phyloP scores from a whole-genome alignment of 2,113 vertebrate genomes.

The Circaetus cinerascens region DNA sequence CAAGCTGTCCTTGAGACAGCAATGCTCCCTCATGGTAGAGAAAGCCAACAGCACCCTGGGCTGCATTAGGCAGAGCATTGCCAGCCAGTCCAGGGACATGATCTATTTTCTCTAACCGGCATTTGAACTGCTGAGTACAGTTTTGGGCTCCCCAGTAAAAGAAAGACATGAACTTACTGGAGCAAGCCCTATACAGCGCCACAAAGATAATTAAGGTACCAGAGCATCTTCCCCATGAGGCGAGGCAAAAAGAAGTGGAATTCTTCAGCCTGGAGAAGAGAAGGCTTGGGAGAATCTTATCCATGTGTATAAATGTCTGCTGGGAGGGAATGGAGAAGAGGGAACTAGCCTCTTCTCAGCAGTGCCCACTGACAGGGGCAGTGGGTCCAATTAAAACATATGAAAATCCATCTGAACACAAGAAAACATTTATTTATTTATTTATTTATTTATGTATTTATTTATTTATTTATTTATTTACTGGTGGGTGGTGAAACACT shows the following conservation, averaged over 20 bases:
- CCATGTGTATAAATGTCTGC: neutral
- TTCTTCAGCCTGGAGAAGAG: neutral
- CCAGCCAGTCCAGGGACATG: neutral
- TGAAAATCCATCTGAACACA: neutral
- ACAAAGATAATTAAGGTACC: neutral
- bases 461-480: neutral
- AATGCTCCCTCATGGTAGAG: neutral
- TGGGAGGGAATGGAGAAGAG: neutral
- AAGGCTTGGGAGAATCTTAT: neutral
- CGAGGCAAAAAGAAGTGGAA: neutral
- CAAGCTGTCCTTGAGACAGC: neutral
- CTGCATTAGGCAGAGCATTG: neutral
- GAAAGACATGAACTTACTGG: neutral
- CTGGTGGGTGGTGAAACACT: neutral
- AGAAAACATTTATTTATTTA: neutral
- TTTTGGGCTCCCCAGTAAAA: neutral
- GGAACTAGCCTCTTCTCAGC: neutral
- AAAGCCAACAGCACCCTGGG: neutral
- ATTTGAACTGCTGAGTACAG: neutral
- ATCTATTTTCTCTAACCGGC: neutral
- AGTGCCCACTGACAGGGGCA: neutral
- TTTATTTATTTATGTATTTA: no score
- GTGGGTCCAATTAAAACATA: neutral
- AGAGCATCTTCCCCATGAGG: neutral
- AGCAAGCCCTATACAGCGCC: accelerated